These are phyloP conservation scores for Lasioglossum figueresi DNA, from an alignment of 2,888 invertebrate species.

Conservation along the genomic window DNA sequence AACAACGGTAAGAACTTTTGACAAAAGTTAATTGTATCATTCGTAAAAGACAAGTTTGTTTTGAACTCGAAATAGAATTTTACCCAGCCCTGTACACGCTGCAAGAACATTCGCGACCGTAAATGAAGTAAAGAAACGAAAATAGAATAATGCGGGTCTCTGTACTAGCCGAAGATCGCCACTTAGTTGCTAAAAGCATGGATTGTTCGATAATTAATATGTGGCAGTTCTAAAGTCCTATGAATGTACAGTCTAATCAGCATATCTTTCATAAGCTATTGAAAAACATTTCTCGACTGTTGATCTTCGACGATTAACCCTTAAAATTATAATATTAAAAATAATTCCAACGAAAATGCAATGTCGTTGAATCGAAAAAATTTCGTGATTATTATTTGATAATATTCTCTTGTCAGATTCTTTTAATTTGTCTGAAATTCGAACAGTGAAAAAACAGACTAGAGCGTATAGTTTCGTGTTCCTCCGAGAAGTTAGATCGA, in stretches of 20 bases:
- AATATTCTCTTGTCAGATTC: neutral
- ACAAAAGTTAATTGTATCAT: no score
- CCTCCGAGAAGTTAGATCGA: neutral
- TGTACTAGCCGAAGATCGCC: neutral
- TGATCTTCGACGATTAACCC: constrained; percentile 6
- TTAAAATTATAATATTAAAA: neutral
- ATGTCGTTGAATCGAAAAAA: no score
- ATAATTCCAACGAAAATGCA: no score
- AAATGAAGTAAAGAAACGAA: neutral
- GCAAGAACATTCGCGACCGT: neutral
- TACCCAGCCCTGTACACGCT: neutral
- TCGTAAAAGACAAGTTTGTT: no score
- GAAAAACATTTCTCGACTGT: neutral
- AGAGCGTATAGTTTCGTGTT: neutral
- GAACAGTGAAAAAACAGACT: no score
- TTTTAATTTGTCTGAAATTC: neutral
- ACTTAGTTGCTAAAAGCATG: neutral
- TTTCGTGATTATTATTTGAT: neutral
- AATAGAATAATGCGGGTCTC: neutral
- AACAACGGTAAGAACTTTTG: no score
- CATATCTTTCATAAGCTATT: neutral
- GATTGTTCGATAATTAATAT: neutral
- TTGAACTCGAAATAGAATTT: neutral
- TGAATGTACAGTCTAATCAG: constrained; percentile 6
- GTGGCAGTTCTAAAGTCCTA: constrained; percentile 3